Percentiles rank a stretch among this genome's conserved stretches.
Conservation (phyloP, 2,113 vertebrate species). For the Percina caprodes region DNA sequence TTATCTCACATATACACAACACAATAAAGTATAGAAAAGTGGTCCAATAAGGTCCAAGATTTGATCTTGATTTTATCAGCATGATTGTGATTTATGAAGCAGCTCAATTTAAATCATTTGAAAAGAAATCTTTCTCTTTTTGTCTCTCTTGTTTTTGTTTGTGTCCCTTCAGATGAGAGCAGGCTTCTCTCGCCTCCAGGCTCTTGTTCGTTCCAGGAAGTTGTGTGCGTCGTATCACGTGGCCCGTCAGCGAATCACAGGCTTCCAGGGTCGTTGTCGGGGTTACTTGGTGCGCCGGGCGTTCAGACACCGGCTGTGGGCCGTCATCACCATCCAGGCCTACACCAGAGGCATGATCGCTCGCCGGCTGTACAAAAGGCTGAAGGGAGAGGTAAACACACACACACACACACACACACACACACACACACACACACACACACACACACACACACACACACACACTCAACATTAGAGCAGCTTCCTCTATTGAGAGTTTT, state of each 20-base stretch:
- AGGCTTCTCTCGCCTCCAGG: slow-evolving; percentile 95
- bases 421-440: no score
- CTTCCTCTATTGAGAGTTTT: no score
- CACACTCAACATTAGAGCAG: no score
- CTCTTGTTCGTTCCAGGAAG: slow-evolving; percentile 92
- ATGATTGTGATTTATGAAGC: background rate
- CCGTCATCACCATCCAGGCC: slow-evolving; percentile 92
- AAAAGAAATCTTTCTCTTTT: background rate
- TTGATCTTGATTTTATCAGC: background rate
- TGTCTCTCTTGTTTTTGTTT: background rate
- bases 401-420: background rate
- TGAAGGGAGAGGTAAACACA: slow-evolving; percentile 88
- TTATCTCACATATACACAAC: background rate
- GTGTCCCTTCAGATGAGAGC: slow-evolving; percentile 88
- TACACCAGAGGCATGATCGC: slow-evolving; percentile 95
- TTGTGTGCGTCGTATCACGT: slow-evolving; percentile 92
- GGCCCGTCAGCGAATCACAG: slow-evolving; percentile 88
- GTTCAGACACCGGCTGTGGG: slow-evolving; percentile 97
- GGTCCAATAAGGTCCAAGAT: no score
- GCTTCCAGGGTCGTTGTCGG: slow-evolving; percentile 91
- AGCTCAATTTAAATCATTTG: background rate
- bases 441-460: no score
- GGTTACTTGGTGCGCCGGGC: slow-evolving; percentile 92
- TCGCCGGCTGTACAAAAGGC: slow-evolving; percentile 90
- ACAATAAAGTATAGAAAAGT: background rate